These are phyloP conservation scores for Bursaphelenchus okinawaensis DNA, from an alignment of 2,888 invertebrate species.

Conservation along the genomic window DNA sequence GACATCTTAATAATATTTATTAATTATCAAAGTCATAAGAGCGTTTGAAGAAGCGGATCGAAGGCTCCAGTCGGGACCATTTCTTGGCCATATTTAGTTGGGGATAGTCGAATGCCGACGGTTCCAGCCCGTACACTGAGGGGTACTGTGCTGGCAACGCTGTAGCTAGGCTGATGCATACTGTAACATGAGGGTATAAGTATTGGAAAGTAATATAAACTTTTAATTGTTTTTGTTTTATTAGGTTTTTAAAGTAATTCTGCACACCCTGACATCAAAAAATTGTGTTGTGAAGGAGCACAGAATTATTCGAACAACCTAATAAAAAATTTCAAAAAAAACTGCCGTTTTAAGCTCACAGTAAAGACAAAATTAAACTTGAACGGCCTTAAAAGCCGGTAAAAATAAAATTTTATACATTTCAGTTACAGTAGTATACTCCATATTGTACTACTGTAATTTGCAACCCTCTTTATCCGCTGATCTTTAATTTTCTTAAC, in stretches of 20 bases:
- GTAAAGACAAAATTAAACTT: neutral
- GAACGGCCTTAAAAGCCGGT: neutral
- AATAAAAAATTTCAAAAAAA: constrained; percentile 7
- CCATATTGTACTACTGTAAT: too few relatives aligned
- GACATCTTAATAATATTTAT: too few relatives aligned
- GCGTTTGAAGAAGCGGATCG: constrained; percentile 3
- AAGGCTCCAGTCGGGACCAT: neutral
- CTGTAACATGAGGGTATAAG: neutral
- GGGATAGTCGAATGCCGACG: neutral
- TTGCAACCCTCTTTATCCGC: too few relatives aligned
- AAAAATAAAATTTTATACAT: too few relatives aligned
- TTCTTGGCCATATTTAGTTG: constrained; percentile 1
- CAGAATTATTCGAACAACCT: too few relatives aligned
- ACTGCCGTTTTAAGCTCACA: neutral
- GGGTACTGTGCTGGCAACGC: constrained; percentile 34
- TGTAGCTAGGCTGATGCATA: neutral
- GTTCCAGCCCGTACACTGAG: constrained; percentile 46
- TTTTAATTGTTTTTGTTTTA: neutral
- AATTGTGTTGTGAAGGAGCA: neutral
- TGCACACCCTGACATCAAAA: too few relatives aligned
- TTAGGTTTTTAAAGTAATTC: too few relatives aligned
- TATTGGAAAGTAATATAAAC: neutral
- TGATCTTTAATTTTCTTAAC: too few relatives aligned
- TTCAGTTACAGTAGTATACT: too few relatives aligned
- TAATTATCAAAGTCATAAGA: neutral